Percentiles rank a stretch among this genome's conserved stretches.
These are phyloP conservation scores for Synanthedon myopaeformis DNA, from an alignment of 2,888 invertebrate genomes.

Conservation along the genomic window DNA sequence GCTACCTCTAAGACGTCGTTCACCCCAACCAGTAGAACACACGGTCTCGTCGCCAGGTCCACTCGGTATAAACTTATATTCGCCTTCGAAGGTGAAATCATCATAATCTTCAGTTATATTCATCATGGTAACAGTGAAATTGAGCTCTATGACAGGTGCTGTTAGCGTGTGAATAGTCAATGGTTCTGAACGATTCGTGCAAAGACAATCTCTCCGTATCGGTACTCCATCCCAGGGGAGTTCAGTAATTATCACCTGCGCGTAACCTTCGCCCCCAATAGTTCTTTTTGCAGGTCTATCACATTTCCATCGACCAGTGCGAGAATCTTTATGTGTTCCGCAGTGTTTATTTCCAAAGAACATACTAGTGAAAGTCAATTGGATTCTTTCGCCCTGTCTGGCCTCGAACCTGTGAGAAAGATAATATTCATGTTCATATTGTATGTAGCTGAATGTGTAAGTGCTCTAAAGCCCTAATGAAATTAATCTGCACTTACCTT, in stretches of 20 bases:
- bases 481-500: constrained; percentile 39
- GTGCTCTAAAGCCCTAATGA: not conserved
- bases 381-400: constrained; percentile 75
- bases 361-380: constrained; percentile 76
- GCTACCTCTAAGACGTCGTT: constrained; percentile 74
- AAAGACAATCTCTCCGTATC: constrained; percentile 79
- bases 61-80: constrained; percentile 74
- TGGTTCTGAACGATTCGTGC: constrained; percentile 76
- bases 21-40: constrained; percentile 76
- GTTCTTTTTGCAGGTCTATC: constrained; percentile 63
- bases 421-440: not conserved
- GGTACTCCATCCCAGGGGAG: constrained; percentile 78
- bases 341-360: constrained; percentile 79
- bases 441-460: not conserved
- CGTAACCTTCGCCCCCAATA: constrained; percentile 64
- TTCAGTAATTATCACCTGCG: constrained; percentile 75
- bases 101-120: constrained; percentile 84
- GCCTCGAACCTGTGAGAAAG: constrained; percentile 72
- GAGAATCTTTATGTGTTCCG: constrained; percentile 74
- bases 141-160: constrained; percentile 77
- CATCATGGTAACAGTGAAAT: constrained; percentile 82
- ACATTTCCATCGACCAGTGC: constrained; percentile 78
- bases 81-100: constrained; percentile 82
- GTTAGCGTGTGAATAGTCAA: constrained; percentile 76
- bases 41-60: constrained; percentile 68